Base-by-base conservation (phyloP, 2,113 vertebrate species). In the Mugil cephalus region DNA sequence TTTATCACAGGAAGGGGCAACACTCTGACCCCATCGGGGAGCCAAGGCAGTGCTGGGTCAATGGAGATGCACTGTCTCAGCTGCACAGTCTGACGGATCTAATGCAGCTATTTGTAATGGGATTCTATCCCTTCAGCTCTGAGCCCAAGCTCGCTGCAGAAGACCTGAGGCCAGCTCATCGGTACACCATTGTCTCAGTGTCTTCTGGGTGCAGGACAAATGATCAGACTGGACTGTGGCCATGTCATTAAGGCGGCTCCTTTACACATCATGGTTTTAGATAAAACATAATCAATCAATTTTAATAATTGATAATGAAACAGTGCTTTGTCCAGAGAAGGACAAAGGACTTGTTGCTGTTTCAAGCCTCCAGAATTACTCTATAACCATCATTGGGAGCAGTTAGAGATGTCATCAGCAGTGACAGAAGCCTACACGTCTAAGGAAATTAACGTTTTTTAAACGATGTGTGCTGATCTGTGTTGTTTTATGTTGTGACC, bases 61-160 rank as follows among this genome's bases (percentile, higher is more conserved):
- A 79, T 87, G 65, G 77, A 88, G 90, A 89, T 76, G 70, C 68
- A 88, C 60, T 51, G 42, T 79, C 68, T 71, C 69, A 75, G 80
- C 85, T 87, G 79, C 77, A 77, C 80, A 78, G 80, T 78, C 80
- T 90, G 85, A 91, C 88, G 89, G 77, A 55, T 24, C 63, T 87
- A 88, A 91, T 88, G 85, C 87, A 73, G 81, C 86, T 67, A 84
- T 90, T 88, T 86, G 80, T 86, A 81, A 83, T 69, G 71, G 68
- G 74, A 75, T 74, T 84, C 62, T 80, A 58, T 76, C 24, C 50
- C 80, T 65, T 62, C 52, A 51, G 83, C 80, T 47, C 17, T 4
- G 35, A 35, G 50, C 42, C 12, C 66, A 12, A 72, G 62, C 77
- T 69, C 0, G 1, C 56, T 74, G 54, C 77, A 60, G 83, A 60